Evolutionary conservation across 2,888 invertebrate genomes (phyloP), one percentile per base, ranked within the genome.

Genomic region (Sarcophaga caerulescens): DNA sequence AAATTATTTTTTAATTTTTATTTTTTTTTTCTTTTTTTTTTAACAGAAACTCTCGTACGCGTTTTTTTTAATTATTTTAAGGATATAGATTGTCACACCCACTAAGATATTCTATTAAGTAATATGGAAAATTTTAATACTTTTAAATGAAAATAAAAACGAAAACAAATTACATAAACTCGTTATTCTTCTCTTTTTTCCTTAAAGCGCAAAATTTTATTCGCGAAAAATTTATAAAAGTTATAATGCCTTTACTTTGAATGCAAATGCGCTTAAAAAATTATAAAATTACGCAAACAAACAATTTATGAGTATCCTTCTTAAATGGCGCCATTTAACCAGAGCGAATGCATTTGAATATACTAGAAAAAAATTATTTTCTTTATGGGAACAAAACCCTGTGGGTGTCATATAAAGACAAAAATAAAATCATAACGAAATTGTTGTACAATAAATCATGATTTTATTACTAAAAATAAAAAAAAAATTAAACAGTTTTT

Each of bases 321-420:
- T 35, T 21, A 63, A 75, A 44, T 63, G 69, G 75, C 81, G 75
- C 75, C 63, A 59, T 8, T 35, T 21, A 14, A 14, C 5, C 17
- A 4, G 14, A 47, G 14, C 4, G 12, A 47, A 47, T 14, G 3
- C 11, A 14, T 52, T 14, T 52, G 52, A 52, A 52, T 17, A 52
- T 14, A 52, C 10, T 11, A 47, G 57, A 68, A 47, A 11, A 21
- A 25, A 45, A 19, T 57, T 35, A 19, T 57, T 25, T 25, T n/a
- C 21, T 23, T 44, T 21, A 47, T 47, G 47, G 1, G 19, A 21
- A 70, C 63, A 19, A 60, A 69, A 69, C 57, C 74, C 63, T 63
- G 84, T 84, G 84, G 84, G 84, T 59, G 84, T 79, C 35, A 60
- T 75, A 79, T 79, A 79, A 68, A 69, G 21, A 35, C 35, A 35